These are phyloP conservation scores for Eupithecia subumbrata DNA, from an alignment of 2,888 invertebrate species.

Conservation along the genomic window DNA sequence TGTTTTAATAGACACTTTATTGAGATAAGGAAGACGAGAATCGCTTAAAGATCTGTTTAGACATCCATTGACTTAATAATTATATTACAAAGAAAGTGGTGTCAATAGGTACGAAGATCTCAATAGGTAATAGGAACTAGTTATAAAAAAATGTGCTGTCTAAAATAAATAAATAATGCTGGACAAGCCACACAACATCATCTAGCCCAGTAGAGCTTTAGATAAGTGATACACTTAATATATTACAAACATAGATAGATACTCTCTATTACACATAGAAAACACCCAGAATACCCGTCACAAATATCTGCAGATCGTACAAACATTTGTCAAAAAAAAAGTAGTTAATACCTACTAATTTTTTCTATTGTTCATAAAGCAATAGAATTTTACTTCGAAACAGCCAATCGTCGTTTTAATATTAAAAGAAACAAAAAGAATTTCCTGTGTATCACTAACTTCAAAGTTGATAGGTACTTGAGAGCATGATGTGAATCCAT, in stretches of 20 bases:
- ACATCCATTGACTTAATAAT: neutral
- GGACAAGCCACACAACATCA: too few relatives aligned
- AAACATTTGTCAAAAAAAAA: neutral
- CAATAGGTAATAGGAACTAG: too few relatives aligned
- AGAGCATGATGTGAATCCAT: conserved; percentile 50
- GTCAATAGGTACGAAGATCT: neutral
- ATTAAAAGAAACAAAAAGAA: conserved; percentile 13
- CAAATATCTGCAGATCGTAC: neutral
- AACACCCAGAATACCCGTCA: too few relatives aligned
- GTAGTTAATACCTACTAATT: neutral
- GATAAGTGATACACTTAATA: neutral
- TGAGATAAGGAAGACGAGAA: neutral
- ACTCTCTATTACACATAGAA: too few relatives aligned
- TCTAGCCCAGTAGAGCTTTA: neutral
- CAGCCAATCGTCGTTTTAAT: neutral
- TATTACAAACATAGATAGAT: too few relatives aligned
- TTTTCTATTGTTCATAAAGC: neutral
- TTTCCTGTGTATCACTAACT: conserved; percentile 18
- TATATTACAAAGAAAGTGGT: neutral
- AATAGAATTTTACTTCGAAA: neutral
- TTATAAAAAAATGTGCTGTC: too few relatives aligned
- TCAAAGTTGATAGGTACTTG: conserved; percentile 20
- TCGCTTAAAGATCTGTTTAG: neutral
- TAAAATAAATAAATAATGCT: too few relatives aligned
- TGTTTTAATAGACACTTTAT: neutral